Conservation (phyloP, 2,113 vertebrate genomes). For the Asarcornis scutulata region DNA sequence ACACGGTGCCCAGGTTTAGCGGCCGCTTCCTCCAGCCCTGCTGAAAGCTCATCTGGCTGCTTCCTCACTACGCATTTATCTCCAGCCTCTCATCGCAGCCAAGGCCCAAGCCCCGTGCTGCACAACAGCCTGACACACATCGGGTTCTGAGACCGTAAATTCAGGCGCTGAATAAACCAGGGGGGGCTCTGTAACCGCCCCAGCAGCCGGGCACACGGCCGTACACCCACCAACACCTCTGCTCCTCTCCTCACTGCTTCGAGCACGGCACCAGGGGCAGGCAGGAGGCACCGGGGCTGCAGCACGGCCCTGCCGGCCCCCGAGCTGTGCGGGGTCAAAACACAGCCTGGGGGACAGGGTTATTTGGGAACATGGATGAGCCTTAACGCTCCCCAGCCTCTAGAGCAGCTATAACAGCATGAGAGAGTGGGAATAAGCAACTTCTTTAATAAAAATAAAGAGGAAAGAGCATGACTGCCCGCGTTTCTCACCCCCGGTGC, state of each 20-base stretch:
- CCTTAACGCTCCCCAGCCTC: accelerated
- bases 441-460: not conserved
- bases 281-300: too few species aligned
- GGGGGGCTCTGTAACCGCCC: accelerated
- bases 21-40: not conserved
- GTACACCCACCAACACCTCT: not conserved
- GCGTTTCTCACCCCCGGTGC: too few species aligned
- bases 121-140: not conserved
- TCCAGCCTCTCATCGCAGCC: accelerated
- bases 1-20: not conserved
- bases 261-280: not conserved
- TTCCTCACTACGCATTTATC: not conserved
- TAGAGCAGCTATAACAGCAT: not conserved
- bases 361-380: not conserved
- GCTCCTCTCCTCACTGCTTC: not conserved
- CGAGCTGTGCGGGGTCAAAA: not conserved
- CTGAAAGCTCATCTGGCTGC: not conserved
- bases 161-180: not conserved
- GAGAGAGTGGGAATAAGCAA: not conserved
- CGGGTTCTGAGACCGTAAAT: not conserved
- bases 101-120: not conserved
- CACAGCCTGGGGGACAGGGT: too few species aligned
- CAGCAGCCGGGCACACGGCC: accelerated
- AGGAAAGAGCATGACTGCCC: not conserved
- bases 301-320: too few species aligned